phyloP scores from a whole-genome alignment of 2,888 invertebrate species.

The Dicyrtomina minuta region DNA sequence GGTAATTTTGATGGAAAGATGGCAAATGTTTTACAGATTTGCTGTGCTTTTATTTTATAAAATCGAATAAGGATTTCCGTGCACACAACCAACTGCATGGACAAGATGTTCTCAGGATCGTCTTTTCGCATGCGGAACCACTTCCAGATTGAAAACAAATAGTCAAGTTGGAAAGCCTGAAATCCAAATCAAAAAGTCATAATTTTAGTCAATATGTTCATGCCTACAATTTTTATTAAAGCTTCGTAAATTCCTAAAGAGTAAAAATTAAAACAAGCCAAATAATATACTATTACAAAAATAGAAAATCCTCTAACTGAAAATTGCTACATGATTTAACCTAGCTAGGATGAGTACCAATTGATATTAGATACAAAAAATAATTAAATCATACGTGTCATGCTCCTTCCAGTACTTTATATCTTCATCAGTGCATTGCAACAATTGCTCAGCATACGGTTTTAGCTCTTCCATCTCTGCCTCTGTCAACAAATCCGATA shows the following conservation, averaged over 20 bases:
- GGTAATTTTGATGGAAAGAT: conserved; percentile 41
- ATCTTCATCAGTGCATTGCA: conserved; percentile 24
- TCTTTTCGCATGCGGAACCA: conserved; percentile 25
- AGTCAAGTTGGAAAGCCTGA: conserved; percentile 48
- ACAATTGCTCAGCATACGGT: conserved; percentile 33
- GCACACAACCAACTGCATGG: conserved; percentile 44
- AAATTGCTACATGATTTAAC: no score
- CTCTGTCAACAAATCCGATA: conserved; percentile 38
- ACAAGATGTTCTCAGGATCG: conserved; percentile 21
- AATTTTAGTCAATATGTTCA: no score
- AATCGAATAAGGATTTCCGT: no score
- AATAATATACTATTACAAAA: no score
- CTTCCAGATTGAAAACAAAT: conserved; percentile 39
- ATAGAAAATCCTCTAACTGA: no score
- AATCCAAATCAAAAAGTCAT: no score
- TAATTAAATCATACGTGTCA: no score
- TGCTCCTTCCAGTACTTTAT: conserved; percentile 32
- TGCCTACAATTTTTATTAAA: no score
- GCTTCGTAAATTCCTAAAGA: no score
- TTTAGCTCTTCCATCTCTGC: conserved; percentile 42
- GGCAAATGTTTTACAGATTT: conserved; percentile 35
- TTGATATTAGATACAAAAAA: no score
- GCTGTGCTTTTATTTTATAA: conserved; percentile 35
- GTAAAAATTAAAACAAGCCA: no score
- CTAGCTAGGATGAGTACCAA: no score